Evolutionary conservation across 2,888 invertebrate species (phyloP).

Genomic region (Apamea anceps): DNA sequence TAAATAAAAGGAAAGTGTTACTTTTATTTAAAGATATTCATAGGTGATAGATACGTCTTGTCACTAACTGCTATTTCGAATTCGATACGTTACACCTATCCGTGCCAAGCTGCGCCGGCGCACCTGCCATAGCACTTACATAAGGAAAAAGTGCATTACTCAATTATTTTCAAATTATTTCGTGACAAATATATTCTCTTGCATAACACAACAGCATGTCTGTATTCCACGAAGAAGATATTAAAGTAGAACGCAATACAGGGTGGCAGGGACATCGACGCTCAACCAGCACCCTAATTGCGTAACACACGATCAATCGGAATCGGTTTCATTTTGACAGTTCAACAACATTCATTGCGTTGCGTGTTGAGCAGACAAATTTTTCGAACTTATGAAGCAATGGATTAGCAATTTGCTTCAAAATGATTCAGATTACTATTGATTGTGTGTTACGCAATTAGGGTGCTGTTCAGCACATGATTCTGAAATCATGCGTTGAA

Average conservation of each 20-base stretch:
- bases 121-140: slow-evolving; percentile 41
- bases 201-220: background rate
- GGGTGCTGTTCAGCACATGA: too few relatives aligned
- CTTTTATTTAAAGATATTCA: slow-evolving; percentile 23
- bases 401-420: too few relatives aligned
- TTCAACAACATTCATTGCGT: too few relatives aligned
- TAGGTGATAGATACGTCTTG: slow-evolving; percentile 2
- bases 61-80: slow-evolving; percentile 41
- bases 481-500: too few relatives aligned
- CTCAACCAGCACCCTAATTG: too few relatives aligned
- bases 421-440: too few relatives aligned
- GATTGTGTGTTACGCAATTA: too few relatives aligned
- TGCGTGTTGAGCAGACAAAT: too few relatives aligned
- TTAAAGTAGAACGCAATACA: background rate
- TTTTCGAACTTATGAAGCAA: too few relatives aligned
- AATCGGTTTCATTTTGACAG: too few relatives aligned
- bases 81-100: slow-evolving; percentile 41
- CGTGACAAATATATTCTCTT: slow-evolving; percentile 1
- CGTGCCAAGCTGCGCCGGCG: slow-evolving; percentile 43
- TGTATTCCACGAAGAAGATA: background rate
- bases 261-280: too few relatives aligned
- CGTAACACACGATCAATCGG: too few relatives aligned
- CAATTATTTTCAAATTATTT: slow-evolving; percentile 16
- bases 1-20: slow-evolving; percentile 35
- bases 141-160: slow-evolving; percentile 40